These are phyloP conservation scores for Cephalopholis sonnerati DNA, from an alignment of 2,113 vertebrate genomes.

Conservation along the genomic window DNA sequence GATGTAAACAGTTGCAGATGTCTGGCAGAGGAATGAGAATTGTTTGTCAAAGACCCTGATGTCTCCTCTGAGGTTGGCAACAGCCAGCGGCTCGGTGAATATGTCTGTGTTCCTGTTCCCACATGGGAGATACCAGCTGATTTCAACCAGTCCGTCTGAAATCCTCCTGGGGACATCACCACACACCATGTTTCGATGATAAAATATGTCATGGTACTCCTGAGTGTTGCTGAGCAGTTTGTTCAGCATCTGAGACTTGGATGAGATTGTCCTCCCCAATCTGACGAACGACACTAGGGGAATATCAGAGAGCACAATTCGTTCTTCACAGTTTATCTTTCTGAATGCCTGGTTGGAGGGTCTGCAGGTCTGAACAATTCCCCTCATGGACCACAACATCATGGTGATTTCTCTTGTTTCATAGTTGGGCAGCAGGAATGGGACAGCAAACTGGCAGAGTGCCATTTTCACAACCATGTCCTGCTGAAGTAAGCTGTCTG, in stretches of 20 bases:
- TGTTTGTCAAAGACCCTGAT: conserved; percentile 67
- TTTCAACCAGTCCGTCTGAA: conserved; percentile 81
- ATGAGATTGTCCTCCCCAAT: conserved; percentile 71
- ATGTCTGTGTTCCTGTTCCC: conserved; percentile 42
- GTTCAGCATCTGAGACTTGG: conserved; percentile 84
- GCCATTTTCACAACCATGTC: conserved; percentile 81
- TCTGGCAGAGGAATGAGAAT: conserved; percentile 78
- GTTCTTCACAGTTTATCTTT: conserved; percentile 40
- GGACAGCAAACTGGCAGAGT: conserved; percentile 83
- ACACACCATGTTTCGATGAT: conserved; percentile 63
- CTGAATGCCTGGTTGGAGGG: conserved; percentile 30
- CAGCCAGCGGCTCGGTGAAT: conserved; percentile 74
- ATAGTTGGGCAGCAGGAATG: conserved; percentile 80
- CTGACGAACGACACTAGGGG: conserved; percentile 85
- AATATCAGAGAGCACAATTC: conserved; percentile 60
- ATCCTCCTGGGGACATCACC: conserved; percentile 73
- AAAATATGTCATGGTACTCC: conserved; percentile 71
- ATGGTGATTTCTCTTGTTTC: conserved; percentile 75
- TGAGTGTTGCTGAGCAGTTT: conserved; percentile 71
- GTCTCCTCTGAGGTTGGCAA: conserved; percentile 81
- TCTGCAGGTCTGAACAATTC: conserved; percentile 67
- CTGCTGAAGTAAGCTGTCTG: conserved; percentile 79
- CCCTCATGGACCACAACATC: conserved; percentile 80
- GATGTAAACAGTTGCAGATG: conserved; percentile 81
- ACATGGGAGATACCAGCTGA: conserved; percentile 82